Evolutionary conservation across 2,113 vertebrate species (phyloP).

Genomic region (Zootoca vivipara): DNA sequence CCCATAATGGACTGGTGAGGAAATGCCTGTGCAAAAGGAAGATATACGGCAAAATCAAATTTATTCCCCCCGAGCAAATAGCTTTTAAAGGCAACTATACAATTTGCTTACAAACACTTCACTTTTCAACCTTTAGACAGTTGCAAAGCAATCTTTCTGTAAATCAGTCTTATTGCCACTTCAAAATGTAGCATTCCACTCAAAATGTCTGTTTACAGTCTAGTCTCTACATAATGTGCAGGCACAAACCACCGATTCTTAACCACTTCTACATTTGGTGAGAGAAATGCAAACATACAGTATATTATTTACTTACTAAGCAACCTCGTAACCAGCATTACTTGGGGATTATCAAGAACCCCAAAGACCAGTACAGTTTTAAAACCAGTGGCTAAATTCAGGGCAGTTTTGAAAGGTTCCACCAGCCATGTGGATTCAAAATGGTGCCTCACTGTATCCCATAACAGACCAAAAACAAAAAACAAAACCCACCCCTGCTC

Average conservation of each 20-base stretch:
- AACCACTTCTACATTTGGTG: background rate
- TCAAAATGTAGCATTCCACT: background rate
- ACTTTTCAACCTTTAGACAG: conserved; percentile 11
- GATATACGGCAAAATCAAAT: background rate
- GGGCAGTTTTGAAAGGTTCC: too few relatives aligned
- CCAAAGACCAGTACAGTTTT: too few relatives aligned
- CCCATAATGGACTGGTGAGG: background rate
- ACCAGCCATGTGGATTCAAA: too few relatives aligned
- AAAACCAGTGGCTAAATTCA: too few relatives aligned
- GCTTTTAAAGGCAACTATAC: background rate
- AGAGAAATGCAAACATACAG: background rate
- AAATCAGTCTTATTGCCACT: background rate
- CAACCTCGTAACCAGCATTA: too few relatives aligned
- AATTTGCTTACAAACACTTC: conserved; percentile 4
- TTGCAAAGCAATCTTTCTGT: background rate
- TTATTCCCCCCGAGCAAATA: background rate
- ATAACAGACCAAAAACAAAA: too few relatives aligned
- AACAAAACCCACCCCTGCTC: too few relatives aligned
- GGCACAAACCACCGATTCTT: background rate
- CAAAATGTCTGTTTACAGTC: background rate
- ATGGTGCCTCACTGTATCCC: too few relatives aligned
- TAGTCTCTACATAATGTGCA: background rate
- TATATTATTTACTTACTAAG: background rate
- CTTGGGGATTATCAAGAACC: too few relatives aligned
- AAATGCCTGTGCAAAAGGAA: background rate